Percentiles rank a stretch among this genome's conserved stretches.
Conservation (phyloP, 2,888 invertebrate genomes). For the Falcaria lacertinaria region DNA sequence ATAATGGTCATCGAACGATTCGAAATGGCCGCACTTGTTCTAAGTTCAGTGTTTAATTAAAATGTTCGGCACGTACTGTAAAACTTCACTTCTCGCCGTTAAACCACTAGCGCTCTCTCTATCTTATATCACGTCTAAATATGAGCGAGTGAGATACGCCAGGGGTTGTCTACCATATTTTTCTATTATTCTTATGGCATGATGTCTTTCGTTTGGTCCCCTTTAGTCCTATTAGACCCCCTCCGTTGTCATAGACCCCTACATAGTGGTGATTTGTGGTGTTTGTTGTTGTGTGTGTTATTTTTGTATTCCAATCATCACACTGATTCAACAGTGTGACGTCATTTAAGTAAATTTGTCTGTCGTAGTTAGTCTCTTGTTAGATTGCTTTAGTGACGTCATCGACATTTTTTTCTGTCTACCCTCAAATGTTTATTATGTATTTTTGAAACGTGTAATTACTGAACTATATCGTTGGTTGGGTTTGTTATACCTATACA, state of each 20-base stretch:
- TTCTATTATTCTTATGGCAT: neutral
- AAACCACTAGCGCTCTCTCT: neutral
- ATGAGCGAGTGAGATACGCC: neutral
- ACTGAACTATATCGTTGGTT: too few species aligned
- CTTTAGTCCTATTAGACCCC: neutral
- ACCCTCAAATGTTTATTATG: too few species aligned
- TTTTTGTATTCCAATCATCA: neutral
- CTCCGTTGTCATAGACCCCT: neutral
- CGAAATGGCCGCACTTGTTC: too few species aligned
- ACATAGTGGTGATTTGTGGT: neutral
- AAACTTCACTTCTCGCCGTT: neutral
- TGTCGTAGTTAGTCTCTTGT: too few species aligned
- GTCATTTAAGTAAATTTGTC: too few species aligned
- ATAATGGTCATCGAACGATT: too few species aligned
- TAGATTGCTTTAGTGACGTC: too few species aligned
- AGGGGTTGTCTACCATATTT: neutral
- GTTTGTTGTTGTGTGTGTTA: neutral
- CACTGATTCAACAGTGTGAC: too few species aligned
- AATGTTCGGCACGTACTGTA: neutral
- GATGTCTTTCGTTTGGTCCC: neutral
- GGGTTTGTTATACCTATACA: too few species aligned
- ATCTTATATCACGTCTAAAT: neutral
- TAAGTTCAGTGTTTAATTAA: neutral
- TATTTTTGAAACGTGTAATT: too few species aligned
- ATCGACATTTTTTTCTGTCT: too few species aligned